These are phyloP conservation scores for Psix sp. DNA, from an alignment of 1,140 invertebrate species.

Conservation along the genomic window DNA sequence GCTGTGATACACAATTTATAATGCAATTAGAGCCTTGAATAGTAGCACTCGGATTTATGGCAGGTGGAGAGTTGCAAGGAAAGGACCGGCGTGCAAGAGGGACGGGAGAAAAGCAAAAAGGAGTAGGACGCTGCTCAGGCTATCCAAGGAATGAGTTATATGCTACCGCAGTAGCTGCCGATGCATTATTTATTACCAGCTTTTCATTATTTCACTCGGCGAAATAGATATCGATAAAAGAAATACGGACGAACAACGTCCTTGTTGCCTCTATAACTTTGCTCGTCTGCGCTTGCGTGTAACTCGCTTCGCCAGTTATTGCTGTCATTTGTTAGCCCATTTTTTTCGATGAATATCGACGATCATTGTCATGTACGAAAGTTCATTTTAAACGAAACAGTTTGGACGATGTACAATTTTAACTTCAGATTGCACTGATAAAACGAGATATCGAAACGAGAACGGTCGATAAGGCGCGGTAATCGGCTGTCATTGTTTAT, in stretches of 20 bases:
- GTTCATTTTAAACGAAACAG: no score
- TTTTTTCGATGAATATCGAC: no score
- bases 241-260: slow-evolving; percentile 5
- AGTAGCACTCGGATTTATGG: slow-evolving; percentile 76
- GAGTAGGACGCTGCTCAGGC: slow-evolving; percentile 40
- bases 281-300: slow-evolving; percentile 3
- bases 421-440: not conserved
- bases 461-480: no score
- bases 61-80: slow-evolving; percentile 68
- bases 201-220: slow-evolving; percentile 74
- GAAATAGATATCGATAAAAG: slow-evolving; percentile 45
- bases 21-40: slow-evolving; percentile 76
- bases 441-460: no score
- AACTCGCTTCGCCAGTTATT: slow-evolving; percentile 3
- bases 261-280: slow-evolving; percentile 30
- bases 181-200: slow-evolving; percentile 76
- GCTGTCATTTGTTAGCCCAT: slow-evolving; percentile 1
- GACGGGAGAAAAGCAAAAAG: slow-evolving; percentile 34
- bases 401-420: not conserved
- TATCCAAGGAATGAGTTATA: slow-evolving; percentile 73
- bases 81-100: slow-evolving; percentile 30
- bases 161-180: slow-evolving; percentile 73
- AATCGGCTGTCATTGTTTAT: no score
- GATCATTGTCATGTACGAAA: no score
- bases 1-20: slow-evolving; percentile 75